Evolutionary conservation across 2,888 invertebrate species (phyloP), one percentile per base, ranked within the genome.

Genomic region (Glyphotaelius pellucidus): DNA sequence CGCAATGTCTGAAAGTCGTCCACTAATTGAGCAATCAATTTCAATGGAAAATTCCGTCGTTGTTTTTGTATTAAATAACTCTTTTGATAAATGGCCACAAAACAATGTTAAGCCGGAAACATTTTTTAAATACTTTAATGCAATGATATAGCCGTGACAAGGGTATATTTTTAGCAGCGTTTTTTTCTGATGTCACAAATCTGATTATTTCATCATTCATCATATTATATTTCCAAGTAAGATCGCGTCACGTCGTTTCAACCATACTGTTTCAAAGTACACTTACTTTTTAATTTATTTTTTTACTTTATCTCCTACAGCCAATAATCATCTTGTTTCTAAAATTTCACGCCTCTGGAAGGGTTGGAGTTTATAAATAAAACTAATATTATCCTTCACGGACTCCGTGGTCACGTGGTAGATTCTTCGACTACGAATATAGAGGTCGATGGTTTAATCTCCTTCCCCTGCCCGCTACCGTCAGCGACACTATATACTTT

Each of bases 11-110:
- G 30, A 19, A 67, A 90, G 47, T 67, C 85, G 84, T 90, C 2
- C 30, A 79, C 90, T 90, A 90, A 90, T 90, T 90, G 84, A 85
- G 84, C 90, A 90, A 90, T 84, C 32, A 67, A 85, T 90, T 84
- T 67, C 52, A 90, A 81, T 35, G 84, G 35, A 85, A 79, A 25
- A 85, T n/a, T 79, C 32, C 83, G 80, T 90, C n/a, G 90, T 83
- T 83, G 81, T 83, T 89, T 90, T 84, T 47, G 86, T 38, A 86
- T 67, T 86, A 86, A 86, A 42, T 42, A 86, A 86, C 42, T 86
- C 86, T 86, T 86, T 86, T 90, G 90, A 90, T 90, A 90, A 90
- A 90, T 85, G 85, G 38, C 52, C 67, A 79, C 84, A 90, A 90
- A 85, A 47, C 85, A 52, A 38, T 38, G 52, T 79, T 90, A 85